A percentile compares a stretch with the other conserved stretches of the same genome.
These are phyloP conservation scores for Plutella xylostella DNA, from an alignment of 2,888 invertebrate genomes.

Conservation along the genomic window DNA sequence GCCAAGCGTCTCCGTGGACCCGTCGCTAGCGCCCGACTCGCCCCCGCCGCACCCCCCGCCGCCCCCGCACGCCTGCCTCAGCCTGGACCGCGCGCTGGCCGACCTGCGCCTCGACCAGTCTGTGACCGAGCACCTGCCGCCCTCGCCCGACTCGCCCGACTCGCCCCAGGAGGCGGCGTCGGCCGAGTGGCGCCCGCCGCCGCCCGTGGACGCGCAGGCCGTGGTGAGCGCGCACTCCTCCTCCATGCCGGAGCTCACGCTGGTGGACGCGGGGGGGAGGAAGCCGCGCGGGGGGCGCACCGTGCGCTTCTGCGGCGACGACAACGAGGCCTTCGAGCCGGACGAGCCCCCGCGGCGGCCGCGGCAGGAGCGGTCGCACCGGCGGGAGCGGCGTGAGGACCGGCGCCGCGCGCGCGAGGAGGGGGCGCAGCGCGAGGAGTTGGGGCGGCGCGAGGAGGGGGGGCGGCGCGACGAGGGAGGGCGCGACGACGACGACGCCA, in stretches of 20 bases:
- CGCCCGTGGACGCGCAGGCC: conserved; percentile 58
- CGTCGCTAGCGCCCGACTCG: conserved; percentile 67
- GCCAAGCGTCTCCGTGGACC: conserved; percentile 31
- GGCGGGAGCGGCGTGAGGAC: conserved; percentile 35
- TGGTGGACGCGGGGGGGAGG: conserved; percentile 53
- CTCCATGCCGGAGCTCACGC: conserved; percentile 58
- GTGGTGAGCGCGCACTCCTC: conserved; percentile 65
- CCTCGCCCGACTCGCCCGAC: conserved; percentile 58
- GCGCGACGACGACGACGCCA: conserved; percentile 73
- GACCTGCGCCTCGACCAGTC: conserved; percentile 75
- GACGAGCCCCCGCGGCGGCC: conserved; percentile 45
- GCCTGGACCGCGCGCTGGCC: conserved; percentile 53
- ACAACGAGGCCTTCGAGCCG: conserved; percentile 58
- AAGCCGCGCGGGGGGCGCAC: conserved; percentile 52
- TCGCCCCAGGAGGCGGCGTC: conserved; percentile 41
- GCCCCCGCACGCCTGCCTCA: conserved; percentile 53
- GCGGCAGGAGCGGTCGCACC: conserved; percentile 38
- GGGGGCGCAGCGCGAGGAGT: conserved; percentile 59
- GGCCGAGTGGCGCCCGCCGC: conserved; percentile 68
- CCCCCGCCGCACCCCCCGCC: conserved; percentile 59
- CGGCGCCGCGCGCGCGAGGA: conserved; percentile 56
- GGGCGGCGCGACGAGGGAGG: conserved; percentile 37
- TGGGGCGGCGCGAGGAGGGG: conserved; percentile 52
- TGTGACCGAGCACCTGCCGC: conserved; percentile 75
- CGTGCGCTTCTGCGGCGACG: conserved; percentile 58